Evolutionary conservation across 2,797 vertebrate genomes (phyloP).

Genomic region (Tympanoctomys barrerae): DNA sequence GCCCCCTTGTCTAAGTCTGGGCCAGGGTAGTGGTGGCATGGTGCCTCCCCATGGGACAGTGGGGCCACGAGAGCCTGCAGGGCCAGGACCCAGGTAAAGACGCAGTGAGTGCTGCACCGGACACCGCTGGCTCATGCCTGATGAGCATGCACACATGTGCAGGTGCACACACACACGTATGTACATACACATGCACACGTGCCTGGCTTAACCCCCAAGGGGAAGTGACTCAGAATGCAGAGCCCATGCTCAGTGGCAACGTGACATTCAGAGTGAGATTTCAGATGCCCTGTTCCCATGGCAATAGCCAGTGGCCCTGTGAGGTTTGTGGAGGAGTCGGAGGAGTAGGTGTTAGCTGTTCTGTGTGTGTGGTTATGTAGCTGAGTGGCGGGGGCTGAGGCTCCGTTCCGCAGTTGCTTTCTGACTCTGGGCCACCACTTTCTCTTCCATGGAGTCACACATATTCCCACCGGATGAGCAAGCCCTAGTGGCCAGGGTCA

Average conservation of each 20-base stretch:
- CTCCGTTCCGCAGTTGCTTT: neutral
- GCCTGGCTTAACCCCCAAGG: neutral
- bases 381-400: neutral
- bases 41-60: neutral
- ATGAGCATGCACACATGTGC: neutral
- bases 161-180: rapidly evolving
- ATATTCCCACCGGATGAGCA: neutral
- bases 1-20: neutral
- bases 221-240: slow-evolving; percentile 59
- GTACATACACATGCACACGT: neutral
- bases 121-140: neutral
- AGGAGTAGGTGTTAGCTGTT: neutral
- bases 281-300: slow-evolving; percentile 40
- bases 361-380: neutral
- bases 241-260: neutral
- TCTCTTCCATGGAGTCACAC: neutral
- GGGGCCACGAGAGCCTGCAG: neutral
- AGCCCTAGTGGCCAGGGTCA: neutral
- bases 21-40: neutral
- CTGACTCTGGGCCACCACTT: neutral
- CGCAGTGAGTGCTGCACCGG: neutral
- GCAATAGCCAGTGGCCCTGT: neutral
- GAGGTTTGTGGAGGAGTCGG: neutral
- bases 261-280: slow-evolving; percentile 56
- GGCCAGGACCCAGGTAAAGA: neutral